Evolutionary conservation across 2,113 vertebrate genomes (phyloP).

Genomic region (Misgurnus anguillicaudatus): DNA sequence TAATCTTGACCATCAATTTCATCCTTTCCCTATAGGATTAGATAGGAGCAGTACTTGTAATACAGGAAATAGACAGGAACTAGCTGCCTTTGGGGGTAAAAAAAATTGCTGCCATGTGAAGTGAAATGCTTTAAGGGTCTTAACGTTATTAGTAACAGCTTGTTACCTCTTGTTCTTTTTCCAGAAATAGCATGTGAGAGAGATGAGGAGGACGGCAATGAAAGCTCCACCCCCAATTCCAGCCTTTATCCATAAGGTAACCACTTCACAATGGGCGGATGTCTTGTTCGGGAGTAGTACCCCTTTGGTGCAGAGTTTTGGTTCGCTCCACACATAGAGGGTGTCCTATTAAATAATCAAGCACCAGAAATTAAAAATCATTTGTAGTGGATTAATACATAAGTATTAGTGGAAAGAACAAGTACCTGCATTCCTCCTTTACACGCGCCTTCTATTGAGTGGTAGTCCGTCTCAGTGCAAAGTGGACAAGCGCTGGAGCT

Average conservation of each 20-base stretch:
- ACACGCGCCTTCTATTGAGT: constrained; percentile 92
- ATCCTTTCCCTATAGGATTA: no score
- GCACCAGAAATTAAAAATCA: background rate
- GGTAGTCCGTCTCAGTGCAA: constrained; percentile 87
- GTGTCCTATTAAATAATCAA: constrained; percentile 76
- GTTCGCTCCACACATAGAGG: constrained; percentile 93
- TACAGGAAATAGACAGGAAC: no score
- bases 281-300: constrained; percentile 85
- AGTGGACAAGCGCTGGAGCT: constrained; percentile 91
- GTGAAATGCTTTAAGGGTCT: background rate
- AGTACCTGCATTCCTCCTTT: constrained; percentile 89
- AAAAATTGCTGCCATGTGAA: no score
- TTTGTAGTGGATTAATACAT: background rate
- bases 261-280: constrained; percentile 82
- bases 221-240: constrained; percentile 88
- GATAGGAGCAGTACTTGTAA: no score
- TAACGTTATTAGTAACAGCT: background rate
- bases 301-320: constrained; percentile 89
- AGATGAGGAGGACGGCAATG: constrained; percentile 86
- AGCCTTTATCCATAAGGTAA: constrained; percentile 91
- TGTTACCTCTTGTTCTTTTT: constrained; percentile 97
- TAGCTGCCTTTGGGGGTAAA: no score
- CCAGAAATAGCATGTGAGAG: constrained; percentile 97
- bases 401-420: background rate
- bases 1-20: no score